Evolutionary conservation across 2,113 vertebrate genomes (phyloP).

Genomic region (Nansenia antarctica): DNA sequence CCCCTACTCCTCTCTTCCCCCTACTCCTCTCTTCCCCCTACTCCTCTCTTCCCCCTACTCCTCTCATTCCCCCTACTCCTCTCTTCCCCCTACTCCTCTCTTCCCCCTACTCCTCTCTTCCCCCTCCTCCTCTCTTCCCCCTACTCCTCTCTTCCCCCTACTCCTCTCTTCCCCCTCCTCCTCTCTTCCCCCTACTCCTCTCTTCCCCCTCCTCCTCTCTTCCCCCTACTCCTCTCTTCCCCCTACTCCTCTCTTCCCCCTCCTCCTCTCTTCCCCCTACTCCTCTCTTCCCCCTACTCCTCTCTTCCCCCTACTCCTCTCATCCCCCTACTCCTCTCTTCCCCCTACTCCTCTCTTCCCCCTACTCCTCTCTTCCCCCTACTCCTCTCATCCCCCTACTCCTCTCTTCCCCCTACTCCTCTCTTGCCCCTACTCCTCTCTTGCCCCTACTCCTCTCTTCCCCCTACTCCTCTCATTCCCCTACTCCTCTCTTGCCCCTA

Average conservation of each 20-base stretch:
- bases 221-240: too few species aligned
- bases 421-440: not conserved
- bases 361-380: too few species aligned
- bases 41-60: conserved; percentile 2
- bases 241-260: too few species aligned
- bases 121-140: not conserved
- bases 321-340: too few species aligned
- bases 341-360: too few species aligned
- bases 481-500: too few species aligned
- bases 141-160: too few species aligned
- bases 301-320: conserved; percentile 32
- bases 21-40: conserved; percentile 8
- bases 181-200: too few species aligned
- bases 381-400: too few species aligned
- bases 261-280: conserved; percentile 36
- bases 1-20: conserved; percentile 44
- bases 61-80: conserved; percentile 3
- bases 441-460: conserved; percentile 33
- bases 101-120: not conserved
- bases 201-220: too few species aligned
- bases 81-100: conserved; percentile 30
- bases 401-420: conserved; percentile 37
- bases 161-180: conserved; percentile 32
- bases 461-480: too few species aligned
- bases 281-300: conserved; percentile 6